Percentiles rank a stretch among this genome's conserved stretches.
Evolutionary conservation across 1,140 invertebrate genomes (phyloP).

Genomic region (Danaus plexippus): DNA sequence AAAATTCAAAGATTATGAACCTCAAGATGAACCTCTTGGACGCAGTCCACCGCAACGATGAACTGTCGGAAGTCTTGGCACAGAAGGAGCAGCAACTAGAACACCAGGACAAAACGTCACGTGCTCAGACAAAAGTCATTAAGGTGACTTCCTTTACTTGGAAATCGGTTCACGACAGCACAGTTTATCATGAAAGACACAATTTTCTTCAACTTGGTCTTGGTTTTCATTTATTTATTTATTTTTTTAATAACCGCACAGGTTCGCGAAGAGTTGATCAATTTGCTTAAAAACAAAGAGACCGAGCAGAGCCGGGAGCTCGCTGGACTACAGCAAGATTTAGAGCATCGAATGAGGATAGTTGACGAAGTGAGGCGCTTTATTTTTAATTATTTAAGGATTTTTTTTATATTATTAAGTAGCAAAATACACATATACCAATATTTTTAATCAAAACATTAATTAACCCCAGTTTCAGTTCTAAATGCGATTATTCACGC

Average conservation of each 20-base stretch:
- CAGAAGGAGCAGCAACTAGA: constrained; percentile 70
- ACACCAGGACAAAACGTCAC: constrained; percentile 68
- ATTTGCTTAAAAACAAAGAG: constrained; percentile 65
- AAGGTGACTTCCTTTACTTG: constrained; percentile 48
- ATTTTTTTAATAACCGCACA: constrained; percentile 17
- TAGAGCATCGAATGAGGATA: constrained; percentile 61
- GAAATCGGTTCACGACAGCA: no score
- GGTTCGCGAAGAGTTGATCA: constrained; percentile 70
- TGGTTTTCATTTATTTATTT: no score
- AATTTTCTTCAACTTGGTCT: no score
- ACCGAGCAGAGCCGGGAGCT: constrained; percentile 60
- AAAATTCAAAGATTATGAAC: constrained; percentile 48
- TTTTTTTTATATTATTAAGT: constrained; percentile 1
- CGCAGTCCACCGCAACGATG: constrained; percentile 55
- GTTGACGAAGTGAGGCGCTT: constrained; percentile 61
- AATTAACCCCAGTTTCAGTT: no score
- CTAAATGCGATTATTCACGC: no score
- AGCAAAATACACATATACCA: no score
- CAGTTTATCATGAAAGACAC: no score
- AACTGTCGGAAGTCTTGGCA: constrained; percentile 59
- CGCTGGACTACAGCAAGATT: constrained; percentile 47
- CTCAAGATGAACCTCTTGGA: constrained; percentile 60
- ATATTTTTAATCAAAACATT: no score
- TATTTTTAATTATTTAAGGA: constrained; percentile 30
- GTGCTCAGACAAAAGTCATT: constrained; percentile 68